Conservation (phyloP, 2,113 vertebrate genomes). For the Cavia porcellus region DNA sequence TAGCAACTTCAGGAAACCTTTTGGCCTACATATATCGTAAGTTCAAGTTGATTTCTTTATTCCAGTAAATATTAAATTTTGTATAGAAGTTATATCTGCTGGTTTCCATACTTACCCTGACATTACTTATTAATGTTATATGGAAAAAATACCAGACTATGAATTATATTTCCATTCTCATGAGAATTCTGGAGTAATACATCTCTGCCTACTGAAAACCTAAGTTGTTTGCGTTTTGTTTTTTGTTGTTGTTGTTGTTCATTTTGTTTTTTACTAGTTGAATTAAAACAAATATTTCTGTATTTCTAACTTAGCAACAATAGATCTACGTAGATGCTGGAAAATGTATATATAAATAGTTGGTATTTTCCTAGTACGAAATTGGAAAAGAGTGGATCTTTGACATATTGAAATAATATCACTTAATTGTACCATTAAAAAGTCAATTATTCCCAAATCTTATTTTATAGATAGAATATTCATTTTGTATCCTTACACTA, state of each 20-base stretch:
- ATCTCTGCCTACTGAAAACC: neutral
- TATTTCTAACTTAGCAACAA: neutral
- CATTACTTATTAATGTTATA: neutral
- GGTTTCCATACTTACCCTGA: neutral
- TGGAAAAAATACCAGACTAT: conserved; percentile 26
- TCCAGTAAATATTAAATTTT: conserved; percentile 36
- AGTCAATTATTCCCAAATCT: neutral
- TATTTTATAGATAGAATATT: neutral
- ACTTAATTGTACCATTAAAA: neutral
- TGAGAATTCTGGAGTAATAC: neutral
- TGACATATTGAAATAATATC: conserved; percentile 38
- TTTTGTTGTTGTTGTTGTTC: neutral
- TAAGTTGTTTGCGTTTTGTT: neutral
- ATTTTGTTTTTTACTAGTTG: neutral
- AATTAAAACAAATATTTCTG: conserved; percentile 29
- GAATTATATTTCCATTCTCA: neutral
- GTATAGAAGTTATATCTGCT: neutral
- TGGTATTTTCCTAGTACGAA: neutral
- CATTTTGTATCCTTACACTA: neutral
- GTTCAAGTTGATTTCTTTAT: conserved; percentile 27
- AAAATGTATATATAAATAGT: neutral
- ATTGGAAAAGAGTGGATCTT: conserved; percentile 28
- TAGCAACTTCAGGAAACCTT: conserved; percentile 29
- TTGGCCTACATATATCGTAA: neutral
- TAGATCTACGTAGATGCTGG: neutral